Percentiles rank a stretch among this genome's conserved stretches.
Conservation (phyloP, 1,140 invertebrate genomes). For the Eupeodes corollae region DNA sequence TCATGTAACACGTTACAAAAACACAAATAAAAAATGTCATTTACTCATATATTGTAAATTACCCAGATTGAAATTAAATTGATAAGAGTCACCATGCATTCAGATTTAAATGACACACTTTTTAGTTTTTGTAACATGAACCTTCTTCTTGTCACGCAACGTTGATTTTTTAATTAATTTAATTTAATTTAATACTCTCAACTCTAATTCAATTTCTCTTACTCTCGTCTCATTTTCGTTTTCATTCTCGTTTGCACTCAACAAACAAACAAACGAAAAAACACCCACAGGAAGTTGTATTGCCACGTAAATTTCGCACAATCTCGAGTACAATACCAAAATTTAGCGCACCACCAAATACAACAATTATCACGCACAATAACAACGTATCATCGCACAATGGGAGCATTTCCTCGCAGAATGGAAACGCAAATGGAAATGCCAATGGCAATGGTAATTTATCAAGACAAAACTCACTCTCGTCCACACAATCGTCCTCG, state of each 20-base stretch:
- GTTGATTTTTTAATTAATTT: not conserved
- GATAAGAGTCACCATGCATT: not conserved
- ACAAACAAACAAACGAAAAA: too few relatives aligned
- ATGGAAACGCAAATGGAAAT: conserved; percentile 5
- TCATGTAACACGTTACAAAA: too few relatives aligned
- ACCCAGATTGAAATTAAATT: not conserved
- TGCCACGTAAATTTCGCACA: conserved; percentile 68
- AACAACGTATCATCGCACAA: conserved; percentile 19
- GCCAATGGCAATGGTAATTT: conserved; percentile 19
- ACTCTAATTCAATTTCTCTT: not conserved
- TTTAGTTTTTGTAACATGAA: too few relatives aligned
- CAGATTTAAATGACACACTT: too few relatives aligned
- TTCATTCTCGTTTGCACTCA: too few relatives aligned
- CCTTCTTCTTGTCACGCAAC: too few relatives aligned
- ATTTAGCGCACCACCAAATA: conserved; percentile 29
- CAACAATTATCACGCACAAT: conserved; percentile 13
- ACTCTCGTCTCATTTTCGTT: not conserved
- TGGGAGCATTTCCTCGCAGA: not conserved
- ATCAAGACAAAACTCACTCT: conserved; percentile 9
- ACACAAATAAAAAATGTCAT: too few relatives aligned
- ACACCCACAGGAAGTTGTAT: conserved; percentile 50
- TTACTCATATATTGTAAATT: not conserved
- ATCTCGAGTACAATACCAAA: conserved; percentile 57
- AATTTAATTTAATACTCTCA: not conserved
- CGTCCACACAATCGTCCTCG: conserved; percentile 17